These are phyloP conservation scores for Emydoidea blandingii DNA, from an alignment of 2,797 vertebrate genomes.

Conservation along the genomic window DNA sequence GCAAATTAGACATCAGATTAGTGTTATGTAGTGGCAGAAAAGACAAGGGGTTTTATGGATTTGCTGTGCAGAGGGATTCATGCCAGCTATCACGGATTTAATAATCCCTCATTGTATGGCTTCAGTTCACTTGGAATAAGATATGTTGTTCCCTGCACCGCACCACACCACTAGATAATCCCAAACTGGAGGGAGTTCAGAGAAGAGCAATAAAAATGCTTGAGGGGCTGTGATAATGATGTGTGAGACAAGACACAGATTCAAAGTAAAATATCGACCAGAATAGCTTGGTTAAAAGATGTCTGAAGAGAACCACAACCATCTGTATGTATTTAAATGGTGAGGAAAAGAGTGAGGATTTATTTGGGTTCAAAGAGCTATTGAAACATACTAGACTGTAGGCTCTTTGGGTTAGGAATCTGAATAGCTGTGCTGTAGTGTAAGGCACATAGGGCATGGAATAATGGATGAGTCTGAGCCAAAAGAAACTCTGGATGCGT, in stretches of 20 bases:
- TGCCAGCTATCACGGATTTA: not conserved
- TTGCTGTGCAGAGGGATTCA: not conserved
- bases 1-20: not conserved
- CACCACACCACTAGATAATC: not conserved
- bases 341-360: not conserved
- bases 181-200: not conserved
- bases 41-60: not conserved
- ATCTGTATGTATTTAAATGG: not conserved
- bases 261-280: not conserved
- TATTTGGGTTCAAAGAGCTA: not conserved
- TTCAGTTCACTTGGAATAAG: not conserved
- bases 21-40: not conserved
- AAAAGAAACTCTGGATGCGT: not conserved
- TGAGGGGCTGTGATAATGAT: not conserved
- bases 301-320: not conserved
- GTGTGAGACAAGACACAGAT: not conserved
- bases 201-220: not conserved
- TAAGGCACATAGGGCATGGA: not conserved
- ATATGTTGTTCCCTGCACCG: not conserved
- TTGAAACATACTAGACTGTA: not conserved
- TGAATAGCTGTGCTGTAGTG: not conserved
- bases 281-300: not conserved
- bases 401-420: not conserved
- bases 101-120: not conserved
- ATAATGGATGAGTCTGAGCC: fast-evolving